Percentiles rank a stretch among this genome's conserved stretches.
phyloP scores from a whole-genome alignment of 2,888 invertebrate species.

The Brenthis daphne region DNA sequence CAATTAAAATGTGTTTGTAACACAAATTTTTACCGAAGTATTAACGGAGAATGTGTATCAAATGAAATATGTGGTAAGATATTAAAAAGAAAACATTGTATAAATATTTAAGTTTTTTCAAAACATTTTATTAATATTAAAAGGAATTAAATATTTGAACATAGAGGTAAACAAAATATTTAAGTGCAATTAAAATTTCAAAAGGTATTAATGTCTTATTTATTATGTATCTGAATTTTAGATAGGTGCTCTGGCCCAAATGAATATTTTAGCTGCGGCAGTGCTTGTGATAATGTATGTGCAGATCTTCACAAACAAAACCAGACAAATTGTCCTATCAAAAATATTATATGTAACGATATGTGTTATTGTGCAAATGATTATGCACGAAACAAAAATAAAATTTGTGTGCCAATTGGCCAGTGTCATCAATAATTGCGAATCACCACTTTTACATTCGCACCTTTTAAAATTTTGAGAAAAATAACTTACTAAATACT shows the following conservation, averaged over 20 bases:
- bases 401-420: slow-evolving; percentile 46
- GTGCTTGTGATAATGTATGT: slow-evolving; percentile 51
- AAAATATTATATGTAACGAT: slow-evolving; percentile 48
- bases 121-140: too few species aligned
- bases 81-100: not conserved
- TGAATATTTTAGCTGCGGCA: slow-evolving; percentile 41
- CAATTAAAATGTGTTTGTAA: slow-evolving; percentile 51
- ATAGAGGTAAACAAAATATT: too few species aligned
- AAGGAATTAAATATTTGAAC: too few species aligned
- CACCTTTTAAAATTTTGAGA: too few species aligned
- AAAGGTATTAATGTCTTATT: too few species aligned
- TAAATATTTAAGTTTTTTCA: not conserved
- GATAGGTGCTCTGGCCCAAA: slow-evolving; percentile 43
- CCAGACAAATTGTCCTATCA: slow-evolving; percentile 48
- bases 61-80: slow-evolving; percentile 48
- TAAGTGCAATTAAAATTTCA: too few species aligned
- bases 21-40: slow-evolving; percentile 48
- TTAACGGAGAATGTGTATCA: slow-evolving; percentile 47
- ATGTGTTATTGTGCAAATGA: slow-evolving; percentile 51
- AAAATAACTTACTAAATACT: too few species aligned
- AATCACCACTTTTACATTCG: not conserved
- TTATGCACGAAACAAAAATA: slow-evolving; percentile 46
- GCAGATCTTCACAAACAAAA: slow-evolving; percentile 42
- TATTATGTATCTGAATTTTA: slow-evolving; percentile 30
- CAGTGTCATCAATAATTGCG: slow-evolving; percentile 41